Evolutionary conservation across 2,797 vertebrate species (phyloP), one percentile per base, ranked within the genome.

Genomic region (Parauchenoglanis ngamensis): DNA sequence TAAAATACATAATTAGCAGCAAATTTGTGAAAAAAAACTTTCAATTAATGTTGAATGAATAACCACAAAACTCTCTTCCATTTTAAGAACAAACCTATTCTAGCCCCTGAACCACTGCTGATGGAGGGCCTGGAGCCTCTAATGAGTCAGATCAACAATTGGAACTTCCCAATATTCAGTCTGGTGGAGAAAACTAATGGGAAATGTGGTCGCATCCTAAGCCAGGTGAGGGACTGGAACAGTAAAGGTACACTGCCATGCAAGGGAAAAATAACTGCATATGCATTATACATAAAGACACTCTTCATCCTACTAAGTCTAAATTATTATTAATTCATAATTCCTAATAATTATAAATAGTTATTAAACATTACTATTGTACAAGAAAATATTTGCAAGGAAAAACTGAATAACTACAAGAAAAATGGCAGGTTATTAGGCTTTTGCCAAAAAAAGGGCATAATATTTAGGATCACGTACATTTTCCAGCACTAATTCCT

Each of bases 141-240:
- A 86, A 97, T 98, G 96, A 95, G 95, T 90, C 97, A 99, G 89
- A 93, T 99, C 89, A 99, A 98, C 94, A 98, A 95, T 87, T 99
- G 98, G 98, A 99, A 99, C 95, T 99, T 99, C 90, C 98, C 98
- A 35, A 98, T 99, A 94, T 99, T 99, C 93, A 96, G 93, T 92
- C 94, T 99, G 94, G 96, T 98, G 95, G 98, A 99, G 94, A 98
- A 95, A 93, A 99, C 97, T 0, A 96, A 96, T 54, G 98, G 96
- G 89, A 98, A 97, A 92, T 96, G 97, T 67, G 98, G 98, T 70
- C 94, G 97, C 73, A 99, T 99, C 94, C 97, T 99, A 85, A 99
- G 98, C 93, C 98, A 99, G 97, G 98, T 99, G 90, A 97, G 95
- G 52, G 15, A 67, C 7, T 65, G 59, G 0, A 85, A 21, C 0